A percentile compares a stretch with the other conserved stretches of the same genome.
phyloP scores from a whole-genome alignment of 2,888 invertebrate genomes.

The Portevinia maculata region DNA sequence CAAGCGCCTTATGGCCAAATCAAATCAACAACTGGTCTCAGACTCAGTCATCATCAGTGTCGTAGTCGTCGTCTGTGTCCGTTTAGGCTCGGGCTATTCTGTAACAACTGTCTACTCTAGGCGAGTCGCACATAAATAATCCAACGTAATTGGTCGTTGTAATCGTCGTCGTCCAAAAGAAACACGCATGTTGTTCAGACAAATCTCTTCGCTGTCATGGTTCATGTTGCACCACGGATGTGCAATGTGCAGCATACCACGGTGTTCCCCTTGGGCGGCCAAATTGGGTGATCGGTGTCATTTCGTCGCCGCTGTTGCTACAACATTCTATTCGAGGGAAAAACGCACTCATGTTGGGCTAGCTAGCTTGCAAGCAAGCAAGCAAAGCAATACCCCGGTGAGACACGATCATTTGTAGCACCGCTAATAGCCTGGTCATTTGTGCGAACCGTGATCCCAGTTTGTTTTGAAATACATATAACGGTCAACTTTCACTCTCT shows the following conservation, averaged over 20 bases:
- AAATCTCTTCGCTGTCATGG: conserved; percentile 66
- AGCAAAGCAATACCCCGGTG: conserved; percentile 10
- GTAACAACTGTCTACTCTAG: conserved; percentile 55
- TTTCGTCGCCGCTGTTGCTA: conserved; percentile 44
- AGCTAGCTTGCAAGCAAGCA: too few relatives aligned
- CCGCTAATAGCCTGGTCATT: conserved; percentile 23
- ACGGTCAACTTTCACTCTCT: conserved; percentile 50
- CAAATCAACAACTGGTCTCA: conserved; percentile 53
- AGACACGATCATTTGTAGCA: conserved; percentile 23
- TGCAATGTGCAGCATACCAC: conserved; percentile 30
- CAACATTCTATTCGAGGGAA: conserved; percentile 59
- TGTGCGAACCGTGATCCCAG: conserved; percentile 19
- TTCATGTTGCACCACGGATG: conserved; percentile 67
- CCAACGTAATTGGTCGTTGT: conserved; percentile 54
- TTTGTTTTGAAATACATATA: conserved; percentile 5
- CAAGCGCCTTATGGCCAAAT: conserved; percentile 60
- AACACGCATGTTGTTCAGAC: conserved; percentile 68
- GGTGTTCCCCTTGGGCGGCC: conserved; percentile 45
- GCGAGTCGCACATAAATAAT: conserved; percentile 66
- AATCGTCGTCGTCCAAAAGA: conserved; percentile 33
- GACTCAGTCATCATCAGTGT: conserved; percentile 46
- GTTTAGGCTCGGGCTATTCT: conserved; percentile 20
- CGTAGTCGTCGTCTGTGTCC: conserved; percentile 19
- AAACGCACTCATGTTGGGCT: conserved; percentile 36
- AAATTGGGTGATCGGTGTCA: conserved; percentile 67